Evolutionary conservation across 92 coral and sea anemone genomes (phyloP), one percentile per base, ranked within the genome.

Genomic region (Epizoanthus illoricatus): DNA sequence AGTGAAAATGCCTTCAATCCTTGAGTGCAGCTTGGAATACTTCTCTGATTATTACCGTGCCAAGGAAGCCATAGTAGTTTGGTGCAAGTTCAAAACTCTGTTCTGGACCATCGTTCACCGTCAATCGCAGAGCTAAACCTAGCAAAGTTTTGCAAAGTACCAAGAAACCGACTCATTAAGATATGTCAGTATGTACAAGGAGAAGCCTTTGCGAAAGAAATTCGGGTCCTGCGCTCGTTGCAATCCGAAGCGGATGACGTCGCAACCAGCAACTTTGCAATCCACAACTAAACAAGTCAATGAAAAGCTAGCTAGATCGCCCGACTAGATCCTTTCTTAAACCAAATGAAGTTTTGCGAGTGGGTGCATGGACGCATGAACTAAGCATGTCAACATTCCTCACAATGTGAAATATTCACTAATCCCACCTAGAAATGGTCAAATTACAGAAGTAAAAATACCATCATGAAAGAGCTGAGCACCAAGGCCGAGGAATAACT

Each of bases 1-100:
- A 59, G 18, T 13, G 64, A 59, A 59, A 9, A 15, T 59, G 5
- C 64, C 64, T 18, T 59, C 64, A 15, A 5, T 78, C 36, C 66
- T 69, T 43, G 83, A 78, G 39, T 39, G 83, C 39, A 28, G 33
- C 33, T 28, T 78, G 36, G 67, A 57, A 49, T 62, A 62, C 73
- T 79, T 79, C 73, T 79, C 83, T 5, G 16, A 79, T 17, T 63
- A 72, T 70, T 49, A 62, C 54, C 47, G 83, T 7, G 83, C 83
- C 67, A 79, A 62, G 55, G 41, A 58, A 20, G 67, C 83, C 15
- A 40, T 79, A 5, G 83, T 72, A 16, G 15, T 23, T 20, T 81
- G 85, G 12, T 15, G 41, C 55, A 81, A 65, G 63, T 55, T 68
- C 67, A 80, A 80, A 47, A 65, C 68, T 7, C 71, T 41, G 20